phyloP scores from a whole-genome alignment of 2,113 vertebrate species.

The Zosterops hypoxanthus region DNA sequence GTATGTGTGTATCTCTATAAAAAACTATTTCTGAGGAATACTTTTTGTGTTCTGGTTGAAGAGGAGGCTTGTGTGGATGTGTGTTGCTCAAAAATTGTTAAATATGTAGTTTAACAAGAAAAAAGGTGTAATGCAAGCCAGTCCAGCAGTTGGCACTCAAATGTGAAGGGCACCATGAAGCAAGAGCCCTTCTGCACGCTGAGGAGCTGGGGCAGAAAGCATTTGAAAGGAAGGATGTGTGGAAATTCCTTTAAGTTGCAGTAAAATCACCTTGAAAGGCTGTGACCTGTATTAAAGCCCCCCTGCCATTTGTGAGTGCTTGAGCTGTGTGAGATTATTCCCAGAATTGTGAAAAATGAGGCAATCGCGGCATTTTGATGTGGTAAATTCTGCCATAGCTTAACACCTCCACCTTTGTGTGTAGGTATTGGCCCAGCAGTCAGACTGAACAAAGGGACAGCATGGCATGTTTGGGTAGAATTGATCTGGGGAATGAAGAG shows the following conservation, averaged over 20 bases:
- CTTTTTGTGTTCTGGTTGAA: background rate
- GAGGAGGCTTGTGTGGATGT: background rate
- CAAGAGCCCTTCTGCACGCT: background rate
- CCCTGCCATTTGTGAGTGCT: background rate
- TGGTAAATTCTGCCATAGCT: background rate
- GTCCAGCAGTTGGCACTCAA: background rate
- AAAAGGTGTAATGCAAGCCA: background rate
- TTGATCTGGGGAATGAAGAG: background rate
- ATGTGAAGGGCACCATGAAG: background rate
- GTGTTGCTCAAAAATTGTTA: background rate
- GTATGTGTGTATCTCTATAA: background rate
- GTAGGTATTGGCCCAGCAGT: background rate
- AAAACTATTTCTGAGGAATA: background rate
- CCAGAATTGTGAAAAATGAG: background rate
- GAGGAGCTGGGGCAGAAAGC: background rate
- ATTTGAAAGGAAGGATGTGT: background rate
- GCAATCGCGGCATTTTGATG: rapidly evolving
- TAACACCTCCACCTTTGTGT: background rate
- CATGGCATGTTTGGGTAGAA: background rate
- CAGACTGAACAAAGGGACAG: background rate
- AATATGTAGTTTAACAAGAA: background rate
- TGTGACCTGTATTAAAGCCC: background rate
- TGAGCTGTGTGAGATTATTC: background rate
- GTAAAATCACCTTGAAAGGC: background rate
- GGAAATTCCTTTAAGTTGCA: background rate